These are phyloP conservation scores for Corythornis madagascariensis DNA, from an alignment of 2,113 vertebrate species.

Conservation along the genomic window DNA sequence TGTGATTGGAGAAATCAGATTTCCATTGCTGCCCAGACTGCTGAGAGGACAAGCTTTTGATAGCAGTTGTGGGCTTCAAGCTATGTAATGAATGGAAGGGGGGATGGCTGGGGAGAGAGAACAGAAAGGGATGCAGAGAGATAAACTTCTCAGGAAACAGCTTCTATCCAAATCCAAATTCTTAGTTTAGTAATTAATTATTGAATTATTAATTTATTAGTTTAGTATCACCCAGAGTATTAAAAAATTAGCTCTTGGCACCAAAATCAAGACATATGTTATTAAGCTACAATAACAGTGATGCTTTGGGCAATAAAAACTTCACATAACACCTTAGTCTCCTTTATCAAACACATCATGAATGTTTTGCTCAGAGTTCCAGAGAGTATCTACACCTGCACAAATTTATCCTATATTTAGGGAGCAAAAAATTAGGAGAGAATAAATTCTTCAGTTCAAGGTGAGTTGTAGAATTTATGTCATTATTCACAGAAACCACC, in stretches of 20 bases:
- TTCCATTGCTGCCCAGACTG: not conserved
- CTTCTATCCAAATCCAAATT: not conserved
- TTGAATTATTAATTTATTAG: conserved; percentile 46
- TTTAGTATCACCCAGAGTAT: not conserved
- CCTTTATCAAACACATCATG: not conserved
- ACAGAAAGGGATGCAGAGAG: not conserved
- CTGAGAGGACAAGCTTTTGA: not conserved
- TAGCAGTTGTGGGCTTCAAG: not conserved
- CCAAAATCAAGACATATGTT: not conserved
- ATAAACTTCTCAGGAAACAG: not conserved
- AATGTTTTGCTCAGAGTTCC: not conserved
- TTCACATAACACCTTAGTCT: not conserved
- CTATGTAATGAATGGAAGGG: not conserved
- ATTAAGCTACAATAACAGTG: not conserved
- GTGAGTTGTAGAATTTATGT: not conserved
- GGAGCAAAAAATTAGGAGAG: not conserved
- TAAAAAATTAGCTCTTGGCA: not conserved
- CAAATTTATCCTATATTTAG: not conserved
- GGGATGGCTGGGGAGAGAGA: not conserved
- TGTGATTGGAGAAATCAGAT: not conserved
- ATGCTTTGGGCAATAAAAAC: not conserved
- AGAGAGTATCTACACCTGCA: not conserved
- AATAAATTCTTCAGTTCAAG: not conserved
- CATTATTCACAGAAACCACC: not conserved
- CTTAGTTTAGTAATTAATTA: conserved; percentile 9